Base-by-base conservation (phyloP, 2,888 invertebrate species). In the Cheilosia pagana region DNA sequence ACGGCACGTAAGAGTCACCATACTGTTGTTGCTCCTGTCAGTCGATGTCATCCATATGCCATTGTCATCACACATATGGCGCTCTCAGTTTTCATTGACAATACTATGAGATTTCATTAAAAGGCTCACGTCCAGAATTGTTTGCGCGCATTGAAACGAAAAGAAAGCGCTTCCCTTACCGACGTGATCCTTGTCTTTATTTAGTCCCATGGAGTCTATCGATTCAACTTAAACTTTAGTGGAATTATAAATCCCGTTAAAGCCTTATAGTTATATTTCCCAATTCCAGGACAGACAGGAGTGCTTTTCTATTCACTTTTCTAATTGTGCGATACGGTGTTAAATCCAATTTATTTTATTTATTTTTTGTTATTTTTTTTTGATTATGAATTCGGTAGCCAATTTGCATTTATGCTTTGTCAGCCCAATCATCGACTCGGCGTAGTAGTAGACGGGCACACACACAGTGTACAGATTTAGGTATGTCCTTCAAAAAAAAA, bases 341-440 rank as follows among this genome's bases (percentile, higher is more conserved):
- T 35, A 81, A 70, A 75, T 70, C 35, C 55, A 81, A 75, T 81
- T 53, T 55, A 62, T 74, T 67, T 77, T 55, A 60, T 75, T 55
- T 43, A 41, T 31, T 62, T 45, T 39, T 8, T 23, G 23, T 45
- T 67, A 57, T 67, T 43, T 1, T 43, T 1, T 53, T 31, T 48
- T 53, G 19, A 48, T 52, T 19, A 31, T 25, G 25, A 25, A 50
- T 48, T 41, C n/a, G 35, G 21, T 41, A 81, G 48, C 68, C 70
- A 65, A 76, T 81, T 81, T 81, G 59, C 52, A 65, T 71, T 81
- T 65, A 25, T 52, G 39, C 39, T 35, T 53, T 43, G 43, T 63
- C 43, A 53, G 41, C 39, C 39, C 70, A 76, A 81, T 76, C 70
- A 76, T 65, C 57, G 63, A 63, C 70, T 76, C 63, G 65, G 7